phyloP scores from a whole-genome alignment of 2,888 invertebrate species.

The Cepaea hortensis region DNA sequence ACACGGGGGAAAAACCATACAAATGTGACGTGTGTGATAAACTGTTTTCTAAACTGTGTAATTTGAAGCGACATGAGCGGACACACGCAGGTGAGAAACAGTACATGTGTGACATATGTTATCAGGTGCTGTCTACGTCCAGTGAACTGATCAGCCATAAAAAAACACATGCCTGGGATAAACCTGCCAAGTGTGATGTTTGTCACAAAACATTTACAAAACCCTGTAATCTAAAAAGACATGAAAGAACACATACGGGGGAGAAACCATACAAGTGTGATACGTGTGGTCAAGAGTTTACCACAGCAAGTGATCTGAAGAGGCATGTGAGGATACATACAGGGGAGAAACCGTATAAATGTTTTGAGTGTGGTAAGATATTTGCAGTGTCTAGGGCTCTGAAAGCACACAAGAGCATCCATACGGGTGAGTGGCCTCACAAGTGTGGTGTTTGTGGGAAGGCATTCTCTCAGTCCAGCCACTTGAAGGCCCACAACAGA shows the following conservation, averaged over 20 bases:
- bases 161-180: constrained; percentile 1
- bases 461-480: not conserved
- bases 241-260: not conserved
- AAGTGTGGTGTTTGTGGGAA: constrained; percentile 3
- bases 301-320: not conserved
- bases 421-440: not conserved
- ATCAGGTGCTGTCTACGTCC: not conserved
- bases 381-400: not conserved
- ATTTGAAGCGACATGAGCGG: not conserved
- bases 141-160: not conserved
- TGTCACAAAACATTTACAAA: not conserved
- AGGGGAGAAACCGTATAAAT: constrained; percentile 8
- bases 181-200: not conserved
- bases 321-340: not conserved
- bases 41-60: not conserved
- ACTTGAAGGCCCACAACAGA: not conserved
- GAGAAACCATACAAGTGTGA: constrained; percentile 14
- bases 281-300: not conserved
- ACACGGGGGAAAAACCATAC: not conserved
- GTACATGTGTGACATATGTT: constrained; percentile 8
- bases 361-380: constrained; percentile 1
- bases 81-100: not conserved
- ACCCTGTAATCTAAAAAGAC: not conserved
- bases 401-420: not conserved
- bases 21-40: not conserved